phyloP scores from a whole-genome alignment of 2,113 vertebrate species.

The Lichenostomus cassidix region DNA sequence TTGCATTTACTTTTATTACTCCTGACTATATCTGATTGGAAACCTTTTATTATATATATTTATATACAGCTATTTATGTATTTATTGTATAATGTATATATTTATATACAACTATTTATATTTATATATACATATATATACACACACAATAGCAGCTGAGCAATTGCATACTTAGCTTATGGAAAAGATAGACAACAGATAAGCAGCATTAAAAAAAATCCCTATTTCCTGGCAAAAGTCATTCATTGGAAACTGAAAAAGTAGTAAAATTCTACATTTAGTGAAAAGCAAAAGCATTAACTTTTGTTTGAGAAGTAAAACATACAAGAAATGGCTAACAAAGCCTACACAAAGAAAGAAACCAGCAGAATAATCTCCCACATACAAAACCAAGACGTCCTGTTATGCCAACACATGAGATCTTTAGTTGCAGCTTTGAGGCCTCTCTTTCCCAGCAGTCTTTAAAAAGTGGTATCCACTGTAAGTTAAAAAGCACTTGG shows the following conservation, averaged over 20 bases:
- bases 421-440: not conserved
- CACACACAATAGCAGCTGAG: not conserved
- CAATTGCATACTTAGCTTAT: not conserved
- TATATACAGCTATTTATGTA: not conserved
- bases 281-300: not conserved
- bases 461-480: not conserved
- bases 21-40: not conserved
- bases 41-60: not conserved
- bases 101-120: not conserved
- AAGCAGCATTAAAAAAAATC: not conserved
- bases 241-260: not conserved
- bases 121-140: not conserved
- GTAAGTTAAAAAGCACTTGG: not conserved
- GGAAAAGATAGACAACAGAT: not conserved
- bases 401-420: fast-evolving
- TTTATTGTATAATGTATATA: not conserved
- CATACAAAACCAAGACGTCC: fast-evolving
- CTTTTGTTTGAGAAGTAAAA: not conserved
- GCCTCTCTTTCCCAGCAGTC: not conserved
- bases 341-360: not conserved
- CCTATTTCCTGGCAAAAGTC: not conserved
- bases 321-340: not conserved
- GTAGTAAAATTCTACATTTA: not conserved
- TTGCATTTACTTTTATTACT: not conserved
- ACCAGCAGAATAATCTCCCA: not conserved